These are phyloP conservation scores for Orbicella faveolata DNA, from an alignment of 64 coral and sea anemone species.

Conservation along the genomic window DNA sequence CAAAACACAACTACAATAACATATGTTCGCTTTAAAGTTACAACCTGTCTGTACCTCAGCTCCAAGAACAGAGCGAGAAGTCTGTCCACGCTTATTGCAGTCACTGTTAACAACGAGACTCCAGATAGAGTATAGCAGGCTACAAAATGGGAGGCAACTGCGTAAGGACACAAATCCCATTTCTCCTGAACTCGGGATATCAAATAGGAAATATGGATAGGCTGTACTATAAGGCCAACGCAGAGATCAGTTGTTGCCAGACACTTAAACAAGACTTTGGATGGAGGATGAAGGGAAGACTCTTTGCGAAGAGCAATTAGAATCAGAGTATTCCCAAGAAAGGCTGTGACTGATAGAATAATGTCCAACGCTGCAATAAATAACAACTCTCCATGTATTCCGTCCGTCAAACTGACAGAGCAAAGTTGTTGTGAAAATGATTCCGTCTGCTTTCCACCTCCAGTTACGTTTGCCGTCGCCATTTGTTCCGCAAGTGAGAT, in stretches of 20 bases:
- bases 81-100: neutral
- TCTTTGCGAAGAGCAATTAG: neutral
- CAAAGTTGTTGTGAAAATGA: neutral
- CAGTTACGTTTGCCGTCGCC: neutral
- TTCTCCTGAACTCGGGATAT: neutral
- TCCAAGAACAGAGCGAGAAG: neutral
- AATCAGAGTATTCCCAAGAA: neutral
- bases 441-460: neutral
- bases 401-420: neutral
- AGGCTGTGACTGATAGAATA: neutral
- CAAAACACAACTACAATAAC: neutral
- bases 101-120: neutral
- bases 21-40: neutral
- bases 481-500: neutral
- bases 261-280: neutral
- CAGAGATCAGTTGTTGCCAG: slow-evolving; percentile 5
- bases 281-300: neutral
- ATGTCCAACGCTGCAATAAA: neutral
- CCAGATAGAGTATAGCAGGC: neutral
- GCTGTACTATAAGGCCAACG: neutral
- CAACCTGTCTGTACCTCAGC: neutral
- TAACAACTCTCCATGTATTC: neutral
- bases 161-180: neutral
- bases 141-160: neutral
- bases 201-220: neutral